Evolutionary conservation across 2,797 vertebrate genomes (phyloP).

Genomic region (Allenopithecus nigroviridis): DNA sequence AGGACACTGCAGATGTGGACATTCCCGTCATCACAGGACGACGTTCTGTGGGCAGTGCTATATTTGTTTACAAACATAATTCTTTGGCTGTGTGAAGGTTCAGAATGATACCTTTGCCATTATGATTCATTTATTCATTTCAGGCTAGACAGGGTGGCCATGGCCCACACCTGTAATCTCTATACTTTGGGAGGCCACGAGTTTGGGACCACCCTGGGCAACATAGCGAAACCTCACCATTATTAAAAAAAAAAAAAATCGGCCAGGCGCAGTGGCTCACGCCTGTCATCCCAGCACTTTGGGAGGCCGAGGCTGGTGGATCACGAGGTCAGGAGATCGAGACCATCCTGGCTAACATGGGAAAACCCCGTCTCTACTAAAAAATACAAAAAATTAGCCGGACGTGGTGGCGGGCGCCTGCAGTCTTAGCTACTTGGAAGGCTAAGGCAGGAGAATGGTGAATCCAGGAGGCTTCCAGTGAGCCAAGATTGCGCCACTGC

Average conservation of each 20-base stretch:
- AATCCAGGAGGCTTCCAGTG: too few species aligned
- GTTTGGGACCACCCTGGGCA: background rate
- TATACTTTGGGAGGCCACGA: background rate
- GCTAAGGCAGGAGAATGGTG: too few species aligned
- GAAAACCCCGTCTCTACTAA: too few species aligned
- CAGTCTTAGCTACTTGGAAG: too few species aligned
- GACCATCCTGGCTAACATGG: too few species aligned
- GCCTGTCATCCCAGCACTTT: too few species aligned
- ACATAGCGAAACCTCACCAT: background rate
- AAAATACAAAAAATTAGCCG: too few species aligned
- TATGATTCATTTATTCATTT: background rate
- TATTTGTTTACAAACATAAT: background rate
- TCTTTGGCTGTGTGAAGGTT: background rate
- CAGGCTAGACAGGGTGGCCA: background rate
- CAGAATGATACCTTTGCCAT: background rate
- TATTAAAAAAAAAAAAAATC: too few species aligned
- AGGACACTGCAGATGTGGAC: background rate
- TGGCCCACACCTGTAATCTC: background rate
- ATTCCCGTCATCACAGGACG: fast-evolving
- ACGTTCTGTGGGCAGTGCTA: background rate
- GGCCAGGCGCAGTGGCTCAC: fast-evolving
- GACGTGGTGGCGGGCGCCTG: too few species aligned
- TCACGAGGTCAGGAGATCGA: too few species aligned
- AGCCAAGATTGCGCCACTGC: too few species aligned
- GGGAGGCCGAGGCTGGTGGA: too few species aligned